Evolutionary conservation across 2,797 vertebrate species (phyloP).

Genomic region (Arnoldichthys spilopterus): DNA sequence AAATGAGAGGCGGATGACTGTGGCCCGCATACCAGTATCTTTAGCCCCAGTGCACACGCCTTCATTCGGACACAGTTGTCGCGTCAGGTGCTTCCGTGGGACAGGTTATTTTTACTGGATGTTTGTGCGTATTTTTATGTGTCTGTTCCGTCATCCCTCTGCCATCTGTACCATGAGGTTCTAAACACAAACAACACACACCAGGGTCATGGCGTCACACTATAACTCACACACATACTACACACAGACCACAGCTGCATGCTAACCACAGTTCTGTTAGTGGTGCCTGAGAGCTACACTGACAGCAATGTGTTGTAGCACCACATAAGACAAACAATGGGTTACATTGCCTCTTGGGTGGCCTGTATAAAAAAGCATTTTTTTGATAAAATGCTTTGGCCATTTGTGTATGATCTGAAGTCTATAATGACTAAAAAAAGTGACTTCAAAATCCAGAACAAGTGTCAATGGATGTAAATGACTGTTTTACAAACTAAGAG

Average conservation of each 20-base stretch:
- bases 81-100: slow-evolving; percentile 83
- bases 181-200: slow-evolving; percentile 47
- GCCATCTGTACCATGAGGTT: slow-evolving; percentile 45
- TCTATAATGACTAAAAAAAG: slow-evolving; percentile 13
- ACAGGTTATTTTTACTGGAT: slow-evolving; percentile 80
- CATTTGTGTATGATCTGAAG: neutral
- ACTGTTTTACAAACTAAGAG: neutral
- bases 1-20: slow-evolving; percentile 74
- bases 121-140: slow-evolving; percentile 47
- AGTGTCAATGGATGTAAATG: slow-evolving; percentile 14
- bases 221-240: slow-evolving; percentile 28
- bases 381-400: no score
- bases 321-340: slow-evolving; percentile 12
- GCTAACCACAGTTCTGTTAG: slow-evolving; percentile 24
- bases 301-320: neutral
- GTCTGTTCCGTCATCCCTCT: slow-evolving; percentile 41
- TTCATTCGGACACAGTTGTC: slow-evolving; percentile 80
- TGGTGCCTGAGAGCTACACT: slow-evolving; percentile 28
- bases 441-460: slow-evolving; percentile 11
- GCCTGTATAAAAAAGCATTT: slow-evolving; percentile 39
- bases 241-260: slow-evolving; percentile 29
- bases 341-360: slow-evolving; percentile 22
- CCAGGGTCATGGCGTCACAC: slow-evolving; percentile 35
- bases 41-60: slow-evolving; percentile 62
- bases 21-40: slow-evolving; percentile 67